These are phyloP conservation scores for Dunckerocampus dactyliophorus DNA, from an alignment of 2,113 vertebrate species.

Conservation along the genomic window DNA sequence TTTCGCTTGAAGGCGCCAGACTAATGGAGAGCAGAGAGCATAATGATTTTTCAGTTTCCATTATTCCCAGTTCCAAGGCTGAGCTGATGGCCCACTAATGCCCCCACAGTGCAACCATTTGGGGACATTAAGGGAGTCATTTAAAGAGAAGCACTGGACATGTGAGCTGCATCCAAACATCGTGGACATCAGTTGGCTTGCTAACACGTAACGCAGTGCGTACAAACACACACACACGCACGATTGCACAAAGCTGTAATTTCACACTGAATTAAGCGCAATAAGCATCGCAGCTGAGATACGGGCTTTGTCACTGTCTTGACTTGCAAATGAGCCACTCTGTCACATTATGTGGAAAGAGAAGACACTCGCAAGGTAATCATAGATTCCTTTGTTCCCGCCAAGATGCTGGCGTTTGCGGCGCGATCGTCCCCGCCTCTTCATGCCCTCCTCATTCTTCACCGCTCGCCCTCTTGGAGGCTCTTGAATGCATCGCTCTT, in stretches of 20 bases:
- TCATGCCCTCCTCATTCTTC: conserved; percentile 1
- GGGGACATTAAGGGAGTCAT: conserved; percentile 7
- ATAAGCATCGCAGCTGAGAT: conserved; percentile 38
- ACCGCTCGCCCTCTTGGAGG: background rate
- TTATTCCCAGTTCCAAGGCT: conserved; percentile 18
- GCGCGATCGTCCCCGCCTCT: background rate
- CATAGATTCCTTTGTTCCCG: conserved; percentile 1
- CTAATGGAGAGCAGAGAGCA: conserved; percentile 58
- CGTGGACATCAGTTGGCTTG: background rate
- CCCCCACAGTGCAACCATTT: background rate
- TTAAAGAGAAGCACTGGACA: background rate
- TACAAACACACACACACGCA: background rate
- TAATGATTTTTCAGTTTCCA: conserved; percentile 15
- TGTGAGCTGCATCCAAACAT: background rate
- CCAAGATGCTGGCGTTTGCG: background rate
- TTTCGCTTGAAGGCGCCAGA: conserved; percentile 86
- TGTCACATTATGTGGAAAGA: conserved; percentile 14
- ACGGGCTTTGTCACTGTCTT: conserved; percentile 21
- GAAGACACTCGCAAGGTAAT: conserved; percentile 2
- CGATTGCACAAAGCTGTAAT: conserved; percentile 19
- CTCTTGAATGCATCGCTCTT: conserved; percentile 19
- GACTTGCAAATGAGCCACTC: conserved; percentile 45
- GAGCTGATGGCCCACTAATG: background rate
- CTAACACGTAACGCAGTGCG: background rate
- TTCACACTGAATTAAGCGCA: conserved; percentile 59